phyloP scores from a whole-genome alignment of 2,797 vertebrate genomes.

The Siniperca obscura region DNA sequence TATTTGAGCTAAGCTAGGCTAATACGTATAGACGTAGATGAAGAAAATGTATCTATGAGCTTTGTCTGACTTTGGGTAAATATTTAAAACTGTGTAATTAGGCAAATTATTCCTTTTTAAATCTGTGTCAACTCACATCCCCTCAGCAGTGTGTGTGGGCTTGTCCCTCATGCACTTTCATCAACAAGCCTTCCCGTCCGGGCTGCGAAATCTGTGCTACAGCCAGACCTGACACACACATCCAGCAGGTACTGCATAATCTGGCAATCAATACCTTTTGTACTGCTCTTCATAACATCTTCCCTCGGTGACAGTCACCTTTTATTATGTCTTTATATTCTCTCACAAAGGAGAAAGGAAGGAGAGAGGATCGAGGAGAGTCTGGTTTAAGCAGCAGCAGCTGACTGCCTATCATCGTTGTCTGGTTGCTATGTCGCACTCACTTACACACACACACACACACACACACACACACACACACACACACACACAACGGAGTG shows the following conservation, averaged over 20 bases:
- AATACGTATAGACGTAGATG: background rate
- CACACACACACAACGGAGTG: constrained; percentile 28
- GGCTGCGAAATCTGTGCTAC: constrained; percentile 94
- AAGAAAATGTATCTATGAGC: background rate
- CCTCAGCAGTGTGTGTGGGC: constrained; percentile 89
- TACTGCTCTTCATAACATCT: background rate
- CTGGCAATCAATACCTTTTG: background rate
- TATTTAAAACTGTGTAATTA: background rate
- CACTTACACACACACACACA: constrained; percentile 24
- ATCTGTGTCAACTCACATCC: background rate
- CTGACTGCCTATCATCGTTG: constrained; percentile 73
- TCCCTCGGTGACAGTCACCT: background rate
- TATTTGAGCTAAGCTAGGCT: background rate
- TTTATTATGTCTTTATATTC: constrained; percentile 10
- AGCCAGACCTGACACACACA: constrained; percentile 80
- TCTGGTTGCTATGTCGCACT: constrained; percentile 34
- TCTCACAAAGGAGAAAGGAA: constrained; percentile 76
- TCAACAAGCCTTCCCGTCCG: constrained; percentile 91
- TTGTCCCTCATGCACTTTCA: constrained; percentile 93
- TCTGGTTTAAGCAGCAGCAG: constrained; percentile 74
- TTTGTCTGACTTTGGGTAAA: background rate
- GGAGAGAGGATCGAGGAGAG: constrained; percentile 75
- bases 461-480: constrained; percentile 33
- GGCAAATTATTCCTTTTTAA: background rate
- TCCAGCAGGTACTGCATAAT: constrained; percentile 81